Percentiles rank a stretch among this genome's conserved stretches.
These are phyloP conservation scores for Hylaea fasciaria DNA, from an alignment of 2,888 invertebrate genomes.

Conservation along the genomic window DNA sequence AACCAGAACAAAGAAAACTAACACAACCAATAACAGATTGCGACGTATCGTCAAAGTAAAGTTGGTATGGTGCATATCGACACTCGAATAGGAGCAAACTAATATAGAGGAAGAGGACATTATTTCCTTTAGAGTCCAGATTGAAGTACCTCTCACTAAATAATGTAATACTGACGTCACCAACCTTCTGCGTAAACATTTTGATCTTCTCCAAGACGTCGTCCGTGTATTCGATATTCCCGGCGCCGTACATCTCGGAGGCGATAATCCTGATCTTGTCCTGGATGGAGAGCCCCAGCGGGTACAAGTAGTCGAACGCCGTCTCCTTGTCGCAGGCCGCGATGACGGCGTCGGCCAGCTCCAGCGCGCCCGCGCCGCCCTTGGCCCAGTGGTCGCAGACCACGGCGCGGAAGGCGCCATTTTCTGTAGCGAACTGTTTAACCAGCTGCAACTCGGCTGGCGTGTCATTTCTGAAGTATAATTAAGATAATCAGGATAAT, in stretches of 20 bases:
- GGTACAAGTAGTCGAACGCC: slow-evolving; percentile 89
- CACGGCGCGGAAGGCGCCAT: slow-evolving; percentile 95
- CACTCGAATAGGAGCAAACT: too few species aligned
- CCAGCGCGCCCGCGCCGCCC: slow-evolving; percentile 95
- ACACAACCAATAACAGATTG: too few species aligned
- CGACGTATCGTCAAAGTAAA: too few species aligned
- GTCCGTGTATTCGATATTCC: slow-evolving; percentile 89
- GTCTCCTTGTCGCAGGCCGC: slow-evolving; percentile 88
- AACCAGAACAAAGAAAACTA: too few species aligned
- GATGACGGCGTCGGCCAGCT: slow-evolving; percentile 94
- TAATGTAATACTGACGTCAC: slow-evolving; percentile 23
- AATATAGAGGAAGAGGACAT: too few species aligned
- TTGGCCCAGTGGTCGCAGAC: slow-evolving; percentile 95
- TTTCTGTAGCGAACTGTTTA: slow-evolving; percentile 87
- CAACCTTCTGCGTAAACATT: slow-evolving; percentile 89
- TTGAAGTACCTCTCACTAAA: too few species aligned
- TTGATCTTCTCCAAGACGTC: slow-evolving; percentile 89
- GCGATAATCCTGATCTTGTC: slow-evolving; percentile 96
- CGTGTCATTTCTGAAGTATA: slow-evolving; percentile 90
- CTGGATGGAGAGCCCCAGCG: slow-evolving; percentile 88
- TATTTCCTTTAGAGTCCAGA: too few species aligned
- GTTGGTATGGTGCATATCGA: too few species aligned
- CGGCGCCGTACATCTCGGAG: slow-evolving; percentile 98
- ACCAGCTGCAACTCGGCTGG: slow-evolving; percentile 92
- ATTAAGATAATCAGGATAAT: too few species aligned